Evolutionary conservation across 2,888 invertebrate species (phyloP), one percentile per base, ranked within the genome.

Genomic region (Drosophila bunnanda): DNA sequence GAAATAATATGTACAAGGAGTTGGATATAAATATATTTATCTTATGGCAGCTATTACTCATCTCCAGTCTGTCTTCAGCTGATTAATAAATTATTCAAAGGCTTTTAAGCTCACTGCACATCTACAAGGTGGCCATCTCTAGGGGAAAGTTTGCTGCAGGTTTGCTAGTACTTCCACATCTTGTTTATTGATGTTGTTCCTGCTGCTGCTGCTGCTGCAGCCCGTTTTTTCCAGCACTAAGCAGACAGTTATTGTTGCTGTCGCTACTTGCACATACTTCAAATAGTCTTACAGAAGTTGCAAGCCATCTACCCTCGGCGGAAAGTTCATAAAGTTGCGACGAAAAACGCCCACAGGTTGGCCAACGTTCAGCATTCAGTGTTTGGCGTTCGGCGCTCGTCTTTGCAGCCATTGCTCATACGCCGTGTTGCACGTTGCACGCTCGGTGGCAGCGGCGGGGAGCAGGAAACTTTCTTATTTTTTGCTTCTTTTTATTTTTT

Each of bases 301-400:
- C 46, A 68, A 68, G 68, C 78, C 66, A 67, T 68, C 46, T 25
- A 32, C 46, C 56, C 46, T 38, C 39, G n/a, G 77, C 66, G 59
- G 66, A 78, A 87, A 83, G 82, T 87, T 83, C 82, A 87, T 83
- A 82, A 83, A 87, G 69, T 83, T 84, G 82, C 75, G 76, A 78
- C 85, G 82, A 84, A 80, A 66, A 82, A 78, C 80, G 82, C 88
- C 77, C 88, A 82, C 85, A 83, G 83, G 83, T 83, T 83, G 77
- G 75, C 84, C 78, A 75, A 75, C 78, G 75, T 80, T 80, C 77
- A 52, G 32, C 52, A 50, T 50, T 52, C 76, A 71, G 22, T 75
- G 76, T 71, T 80, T 76, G 56, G 52, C 76, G 68, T 30, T 70
- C 61, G 59, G 9, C 58, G 72, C 59, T 83, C 61, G 64, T 61